phyloP scores from a whole-genome alignment of 2,797 vertebrate genomes.

The Gymnocypris eckloni region DNA sequence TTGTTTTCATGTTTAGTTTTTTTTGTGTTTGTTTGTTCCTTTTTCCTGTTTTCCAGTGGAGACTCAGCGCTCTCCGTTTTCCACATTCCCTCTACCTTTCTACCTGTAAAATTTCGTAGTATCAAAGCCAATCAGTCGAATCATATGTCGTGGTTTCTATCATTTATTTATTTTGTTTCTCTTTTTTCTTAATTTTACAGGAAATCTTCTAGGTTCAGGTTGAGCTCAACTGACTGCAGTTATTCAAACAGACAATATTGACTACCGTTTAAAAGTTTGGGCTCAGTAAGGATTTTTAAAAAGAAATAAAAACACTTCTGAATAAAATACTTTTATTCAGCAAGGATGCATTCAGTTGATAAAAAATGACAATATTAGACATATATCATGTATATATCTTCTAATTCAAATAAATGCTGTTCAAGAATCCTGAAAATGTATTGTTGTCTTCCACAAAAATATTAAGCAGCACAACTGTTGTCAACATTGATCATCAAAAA shows the following conservation, averaged over 20 bases:
- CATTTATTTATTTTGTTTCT: constrained; percentile 40
- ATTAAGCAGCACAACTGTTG: not conserved
- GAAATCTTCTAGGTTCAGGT: constrained; percentile 7
- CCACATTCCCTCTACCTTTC: constrained; percentile 59
- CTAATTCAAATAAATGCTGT: not conserved
- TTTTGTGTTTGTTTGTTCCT: constrained; percentile 51
- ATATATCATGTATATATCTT: not conserved
- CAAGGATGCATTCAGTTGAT: not conserved
- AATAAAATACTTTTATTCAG: not conserved
- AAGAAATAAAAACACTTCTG: not conserved
- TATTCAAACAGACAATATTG: too few relatives aligned
- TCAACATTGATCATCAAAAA: not conserved
- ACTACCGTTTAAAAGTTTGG: not conserved
- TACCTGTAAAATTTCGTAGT: constrained; percentile 38
- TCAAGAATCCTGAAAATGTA: not conserved
- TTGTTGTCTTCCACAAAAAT: not conserved
- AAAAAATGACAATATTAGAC: not conserved
- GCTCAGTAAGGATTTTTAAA: not conserved
- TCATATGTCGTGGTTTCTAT: constrained; percentile 24
- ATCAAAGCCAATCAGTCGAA: constrained; percentile 54
- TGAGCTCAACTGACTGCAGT: not conserved
- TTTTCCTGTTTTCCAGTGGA: constrained; percentile 62
- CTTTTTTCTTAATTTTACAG: not conserved
- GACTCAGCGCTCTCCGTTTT: constrained; percentile 58
- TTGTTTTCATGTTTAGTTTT: constrained; percentile 54